phyloP scores from a whole-genome alignment of 1,140 invertebrate species.

The Lepidostoma basale region DNA sequence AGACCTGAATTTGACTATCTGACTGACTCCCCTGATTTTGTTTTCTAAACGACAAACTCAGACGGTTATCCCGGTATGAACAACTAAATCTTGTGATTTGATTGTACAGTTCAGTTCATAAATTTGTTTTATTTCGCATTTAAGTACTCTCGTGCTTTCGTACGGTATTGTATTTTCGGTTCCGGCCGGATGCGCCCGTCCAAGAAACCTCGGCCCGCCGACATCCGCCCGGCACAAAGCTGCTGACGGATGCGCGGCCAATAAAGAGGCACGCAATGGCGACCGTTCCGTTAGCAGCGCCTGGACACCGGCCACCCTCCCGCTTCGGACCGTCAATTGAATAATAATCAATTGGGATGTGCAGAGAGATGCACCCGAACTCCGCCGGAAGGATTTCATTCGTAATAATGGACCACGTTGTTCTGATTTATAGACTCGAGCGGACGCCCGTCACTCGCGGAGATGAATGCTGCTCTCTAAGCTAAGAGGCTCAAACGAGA shows the following conservation, averaged over 20 bases:
- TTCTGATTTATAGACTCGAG: constrained; percentile 19
- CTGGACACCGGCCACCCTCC: neutral
- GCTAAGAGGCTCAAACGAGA: too few species aligned
- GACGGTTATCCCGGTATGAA: too few species aligned
- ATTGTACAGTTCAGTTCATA: too few species aligned
- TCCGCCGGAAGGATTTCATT: constrained; percentile 20
- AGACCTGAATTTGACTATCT: too few species aligned
- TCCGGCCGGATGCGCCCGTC: neutral
- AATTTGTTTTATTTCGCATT: too few species aligned
- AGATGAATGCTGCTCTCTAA: too few species aligned
- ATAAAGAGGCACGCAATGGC: constrained; percentile 8
- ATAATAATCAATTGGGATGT: constrained; percentile 21
- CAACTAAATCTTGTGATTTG: too few species aligned
- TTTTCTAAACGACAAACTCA: too few species aligned
- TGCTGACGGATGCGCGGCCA: constrained; percentile 2
- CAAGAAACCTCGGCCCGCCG: neutral
- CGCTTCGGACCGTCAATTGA: constrained; percentile 8
- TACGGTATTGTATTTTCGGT: too few species aligned
- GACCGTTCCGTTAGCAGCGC: neutral
- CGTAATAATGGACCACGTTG: neutral
- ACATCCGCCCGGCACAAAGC: constrained; percentile 15
- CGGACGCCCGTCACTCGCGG: neutral
- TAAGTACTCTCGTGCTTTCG: too few species aligned
- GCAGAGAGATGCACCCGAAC: neutral
- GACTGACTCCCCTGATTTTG: too few species aligned